These are phyloP conservation scores for Callimorpha dominula DNA, from an alignment of 2,888 invertebrate species.

Conservation along the genomic window DNA sequence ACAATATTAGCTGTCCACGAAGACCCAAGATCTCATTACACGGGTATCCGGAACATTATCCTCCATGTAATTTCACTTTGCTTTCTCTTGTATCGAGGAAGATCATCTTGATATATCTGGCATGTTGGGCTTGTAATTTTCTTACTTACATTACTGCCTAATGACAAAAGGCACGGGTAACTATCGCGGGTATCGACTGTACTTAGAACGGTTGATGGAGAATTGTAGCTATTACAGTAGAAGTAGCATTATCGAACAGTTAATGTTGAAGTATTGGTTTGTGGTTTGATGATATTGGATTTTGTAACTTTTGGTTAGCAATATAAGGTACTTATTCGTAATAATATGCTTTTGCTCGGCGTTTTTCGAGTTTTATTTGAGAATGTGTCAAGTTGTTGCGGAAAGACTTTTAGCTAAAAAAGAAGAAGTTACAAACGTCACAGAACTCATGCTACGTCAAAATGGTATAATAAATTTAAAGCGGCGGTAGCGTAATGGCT, in stretches of 20 bases:
- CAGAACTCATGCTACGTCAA: too few relatives aligned
- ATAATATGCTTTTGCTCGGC: not conserved
- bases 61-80: conserved; percentile 46
- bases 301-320: not conserved
- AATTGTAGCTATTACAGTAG: not conserved
- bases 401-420: not conserved
- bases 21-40: conserved; percentile 37
- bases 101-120: conserved; percentile 52
- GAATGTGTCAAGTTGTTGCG: not conserved
- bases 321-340: not conserved
- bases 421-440: not conserved
- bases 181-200: conserved; percentile 14
- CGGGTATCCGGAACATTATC: conserved; percentile 37
- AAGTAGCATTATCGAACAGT: not conserved
- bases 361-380: too few relatives aligned
- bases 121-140: conserved; percentile 44
- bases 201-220: not conserved
- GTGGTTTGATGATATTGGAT: not conserved
- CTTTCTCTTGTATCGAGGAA: conserved; percentile 53
- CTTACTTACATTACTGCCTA: conserved; percentile 43
- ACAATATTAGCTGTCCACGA: conserved; percentile 22
- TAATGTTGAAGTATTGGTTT: not conserved
- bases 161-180: conserved; percentile 36
- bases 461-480: too few relatives aligned
- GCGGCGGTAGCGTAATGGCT: too few relatives aligned